Percentiles rank a stretch among this genome's conserved stretches.
Evolutionary conservation across 2,888 invertebrate genomes (phyloP).

Genomic region (Emmelina monodactyla): DNA sequence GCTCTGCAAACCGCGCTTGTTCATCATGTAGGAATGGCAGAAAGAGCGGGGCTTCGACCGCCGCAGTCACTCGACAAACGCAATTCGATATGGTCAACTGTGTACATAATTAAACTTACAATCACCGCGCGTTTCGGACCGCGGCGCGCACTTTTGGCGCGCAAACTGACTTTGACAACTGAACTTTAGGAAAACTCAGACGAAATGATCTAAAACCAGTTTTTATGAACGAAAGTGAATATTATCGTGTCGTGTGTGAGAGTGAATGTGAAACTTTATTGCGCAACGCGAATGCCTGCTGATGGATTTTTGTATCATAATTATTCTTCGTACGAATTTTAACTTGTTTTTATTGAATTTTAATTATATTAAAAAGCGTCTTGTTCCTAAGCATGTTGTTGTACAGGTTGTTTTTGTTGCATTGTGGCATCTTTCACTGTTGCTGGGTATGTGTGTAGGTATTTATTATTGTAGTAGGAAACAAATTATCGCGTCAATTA

Average conservation of each 20-base stretch:
- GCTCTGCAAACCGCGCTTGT: slow-evolving; percentile 41
- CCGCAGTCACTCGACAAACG: slow-evolving; percentile 55
- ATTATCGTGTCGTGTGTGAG: slow-evolving; percentile 43
- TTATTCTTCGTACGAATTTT: slow-evolving; percentile 1
- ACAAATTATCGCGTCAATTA: too few species aligned
- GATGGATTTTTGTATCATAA: slow-evolving; percentile 26
- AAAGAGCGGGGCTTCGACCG: slow-evolving; percentile 52
- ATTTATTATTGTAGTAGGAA: too few species aligned
- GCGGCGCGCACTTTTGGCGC: slow-evolving; percentile 28
- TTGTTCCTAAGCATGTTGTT: neutral
- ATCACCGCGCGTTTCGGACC: slow-evolving; percentile 24
- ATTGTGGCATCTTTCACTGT: too few species aligned
- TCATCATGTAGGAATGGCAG: slow-evolving; percentile 62
- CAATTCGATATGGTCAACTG: slow-evolving; percentile 63
- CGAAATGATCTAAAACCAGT: slow-evolving; percentile 28
- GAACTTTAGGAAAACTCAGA: slow-evolving; percentile 11
- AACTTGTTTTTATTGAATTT: neutral
- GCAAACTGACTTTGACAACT: slow-evolving; percentile 20
- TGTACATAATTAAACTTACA: slow-evolving; percentile 41
- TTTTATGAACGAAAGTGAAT: slow-evolving; percentile 57
- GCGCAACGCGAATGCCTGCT: slow-evolving; percentile 33
- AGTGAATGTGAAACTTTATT: slow-evolving; percentile 57
- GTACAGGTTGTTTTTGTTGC: neutral
- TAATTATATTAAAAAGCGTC: neutral
- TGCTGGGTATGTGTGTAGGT: too few species aligned